These are phyloP conservation scores for Vannuccia rotundouncinata DNA, from an alignment of 2,888 invertebrate species.

Conservation along the genomic window DNA sequence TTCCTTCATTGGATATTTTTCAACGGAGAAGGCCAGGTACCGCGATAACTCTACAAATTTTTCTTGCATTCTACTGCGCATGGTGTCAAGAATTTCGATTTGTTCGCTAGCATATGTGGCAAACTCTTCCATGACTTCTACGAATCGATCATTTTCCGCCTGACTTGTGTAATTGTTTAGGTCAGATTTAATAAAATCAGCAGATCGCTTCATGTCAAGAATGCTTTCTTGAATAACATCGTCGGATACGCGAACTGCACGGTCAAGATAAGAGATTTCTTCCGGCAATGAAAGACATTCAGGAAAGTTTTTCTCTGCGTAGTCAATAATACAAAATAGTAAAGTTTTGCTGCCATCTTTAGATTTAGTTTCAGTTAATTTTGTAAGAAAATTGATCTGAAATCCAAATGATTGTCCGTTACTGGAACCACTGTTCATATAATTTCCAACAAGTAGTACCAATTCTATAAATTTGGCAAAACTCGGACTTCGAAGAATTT, in stretches of 20 bases:
- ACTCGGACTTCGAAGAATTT: constrained; percentile 64
- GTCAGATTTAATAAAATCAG: constrained; percentile 66
- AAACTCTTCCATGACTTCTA: constrained; percentile 72
- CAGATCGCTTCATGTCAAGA: constrained; percentile 70
- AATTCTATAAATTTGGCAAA: constrained; percentile 82
- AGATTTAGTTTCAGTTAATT: constrained; percentile 67
- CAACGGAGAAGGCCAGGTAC: constrained; percentile 81
- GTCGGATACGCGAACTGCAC: constrained; percentile 65
- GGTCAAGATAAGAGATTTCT: constrained; percentile 81
- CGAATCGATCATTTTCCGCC: constrained; percentile 71
- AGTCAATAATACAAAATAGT: constrained; percentile 80
- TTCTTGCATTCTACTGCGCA: constrained; percentile 85
- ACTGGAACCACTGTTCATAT: constrained; percentile 88
- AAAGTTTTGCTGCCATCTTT: constrained; percentile 83
- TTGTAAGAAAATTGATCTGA: constrained; percentile 79
- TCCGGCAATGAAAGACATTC: constrained; percentile 74
- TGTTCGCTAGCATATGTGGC: constrained; percentile 74
- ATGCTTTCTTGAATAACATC: constrained; percentile 57
- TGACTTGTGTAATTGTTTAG: constrained; percentile 71
- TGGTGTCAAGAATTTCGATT: constrained; percentile 78
- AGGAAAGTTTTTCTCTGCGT: constrained; percentile 78
- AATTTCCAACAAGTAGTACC: constrained; percentile 82
- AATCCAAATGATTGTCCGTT: constrained; percentile 88
- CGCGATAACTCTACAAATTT: constrained; percentile 76
- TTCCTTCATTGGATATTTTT: constrained; percentile 87